Evolutionary conservation across 2,113 vertebrate genomes (phyloP).

Genomic region (Salminus brasiliensis): DNA sequence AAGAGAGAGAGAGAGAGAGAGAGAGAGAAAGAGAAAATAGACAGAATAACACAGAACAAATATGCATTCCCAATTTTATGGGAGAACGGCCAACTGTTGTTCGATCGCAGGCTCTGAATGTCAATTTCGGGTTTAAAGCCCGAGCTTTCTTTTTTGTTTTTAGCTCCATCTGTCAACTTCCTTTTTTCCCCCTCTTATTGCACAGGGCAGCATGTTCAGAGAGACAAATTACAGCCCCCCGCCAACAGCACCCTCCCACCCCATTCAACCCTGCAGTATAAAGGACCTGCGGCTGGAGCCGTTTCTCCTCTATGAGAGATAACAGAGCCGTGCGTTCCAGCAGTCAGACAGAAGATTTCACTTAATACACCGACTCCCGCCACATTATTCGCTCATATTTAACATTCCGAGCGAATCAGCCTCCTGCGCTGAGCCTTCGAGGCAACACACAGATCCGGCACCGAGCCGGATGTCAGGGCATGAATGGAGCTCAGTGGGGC

Average conservation of each 20-base stretch:
- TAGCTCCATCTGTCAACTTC: conserved; percentile 44
- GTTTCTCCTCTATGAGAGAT: conserved; percentile 34
- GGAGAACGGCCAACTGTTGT: conserved; percentile 63
- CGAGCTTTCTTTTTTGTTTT: conserved; percentile 37
- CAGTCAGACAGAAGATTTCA: conserved; percentile 39
- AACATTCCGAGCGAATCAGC: conserved; percentile 57
- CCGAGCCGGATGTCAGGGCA: conserved; percentile 58
- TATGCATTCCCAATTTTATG: conserved; percentile 67
- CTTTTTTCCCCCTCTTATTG: conserved; percentile 57
- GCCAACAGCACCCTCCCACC: neutral
- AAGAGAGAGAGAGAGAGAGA: no score
- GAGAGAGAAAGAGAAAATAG: no score
- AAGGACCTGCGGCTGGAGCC: conserved; percentile 23
- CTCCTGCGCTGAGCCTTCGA: conserved; percentile 44
- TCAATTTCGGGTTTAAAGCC: conserved; percentile 59
- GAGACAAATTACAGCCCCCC: conserved; percentile 52
- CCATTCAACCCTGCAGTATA: neutral
- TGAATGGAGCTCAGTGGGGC: conserved; percentile 63
- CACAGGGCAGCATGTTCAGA: conserved; percentile 51
- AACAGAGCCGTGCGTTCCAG: conserved; percentile 42
- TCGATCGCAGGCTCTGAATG: conserved; percentile 55
- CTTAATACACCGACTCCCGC: conserved; percentile 41
- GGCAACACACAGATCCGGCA: conserved; percentile 62
- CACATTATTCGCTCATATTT: conserved; percentile 61
- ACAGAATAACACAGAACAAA: conserved; percentile 66